A percentile compares a stretch with the other conserved stretches of the same genome.
phyloP scores from a whole-genome alignment of 2,113 vertebrate species.

The Chunga burmeisteri region DNA sequence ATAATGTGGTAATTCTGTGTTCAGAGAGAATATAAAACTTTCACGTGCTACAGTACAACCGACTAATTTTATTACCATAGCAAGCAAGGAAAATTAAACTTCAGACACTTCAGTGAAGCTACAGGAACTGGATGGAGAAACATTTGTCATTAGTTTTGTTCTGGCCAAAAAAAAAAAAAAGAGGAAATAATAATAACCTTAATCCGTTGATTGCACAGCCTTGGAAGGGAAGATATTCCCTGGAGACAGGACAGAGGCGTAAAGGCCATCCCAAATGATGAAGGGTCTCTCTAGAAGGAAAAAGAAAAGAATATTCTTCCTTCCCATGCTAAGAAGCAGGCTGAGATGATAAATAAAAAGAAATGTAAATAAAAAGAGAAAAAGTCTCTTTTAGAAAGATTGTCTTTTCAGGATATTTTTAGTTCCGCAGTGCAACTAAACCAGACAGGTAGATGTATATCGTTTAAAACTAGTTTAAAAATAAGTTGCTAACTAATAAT shows the following conservation, averaged over 20 bases:
- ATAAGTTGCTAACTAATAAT: neutral
- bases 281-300: neutral
- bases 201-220: neutral
- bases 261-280: neutral
- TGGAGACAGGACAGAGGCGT: neutral
- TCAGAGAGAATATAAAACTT: neutral
- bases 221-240: neutral
- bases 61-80: neutral
- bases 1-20: neutral
- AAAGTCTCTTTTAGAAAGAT: neutral
- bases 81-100: neutral
- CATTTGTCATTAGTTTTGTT: neutral
- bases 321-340: neutral
- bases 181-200: neutral
- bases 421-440: neutral
- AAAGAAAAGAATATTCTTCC: neutral
- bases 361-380: neutral
- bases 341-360: neutral
- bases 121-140: neutral
- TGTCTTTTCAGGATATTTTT: neutral
- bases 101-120: neutral
- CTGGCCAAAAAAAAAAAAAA: neutral
- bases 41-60: rapidly evolving
- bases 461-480: neutral
- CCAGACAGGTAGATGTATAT: neutral